Evolutionary conservation across 2,113 vertebrate genomes (phyloP).

Genomic region (Arvicanthis niloticus): DNA sequence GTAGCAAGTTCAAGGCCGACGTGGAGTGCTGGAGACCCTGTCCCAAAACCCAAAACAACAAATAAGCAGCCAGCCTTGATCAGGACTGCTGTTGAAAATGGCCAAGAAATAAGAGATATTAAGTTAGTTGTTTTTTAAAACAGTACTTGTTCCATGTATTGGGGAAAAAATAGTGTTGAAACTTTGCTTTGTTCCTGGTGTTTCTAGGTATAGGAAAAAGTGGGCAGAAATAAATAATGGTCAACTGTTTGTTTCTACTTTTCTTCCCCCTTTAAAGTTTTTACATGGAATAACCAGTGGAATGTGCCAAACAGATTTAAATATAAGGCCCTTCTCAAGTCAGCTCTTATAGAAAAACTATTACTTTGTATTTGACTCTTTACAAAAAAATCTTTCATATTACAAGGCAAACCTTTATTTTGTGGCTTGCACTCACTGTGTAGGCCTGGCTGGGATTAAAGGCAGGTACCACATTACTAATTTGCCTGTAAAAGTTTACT

Average conservation of each 20-base stretch:
- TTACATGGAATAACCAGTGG: neutral
- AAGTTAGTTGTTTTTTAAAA: neutral
- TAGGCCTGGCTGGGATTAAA: neutral
- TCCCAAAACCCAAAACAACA: neutral
- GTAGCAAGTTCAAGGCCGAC: neutral
- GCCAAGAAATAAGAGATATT: neutral
- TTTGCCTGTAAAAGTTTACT: slow-evolving; percentile 61
- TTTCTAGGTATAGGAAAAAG: slow-evolving; percentile 33
- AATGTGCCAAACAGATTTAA: neutral
- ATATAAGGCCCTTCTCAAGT: neutral
- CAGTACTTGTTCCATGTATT: neutral
- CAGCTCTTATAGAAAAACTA: neutral
- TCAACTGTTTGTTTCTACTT: slow-evolving; percentile 21
- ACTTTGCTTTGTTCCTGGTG: slow-evolving; percentile 18
- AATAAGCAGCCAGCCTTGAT: neutral
- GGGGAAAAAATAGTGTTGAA: slow-evolving; percentile 37
- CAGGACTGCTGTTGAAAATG: neutral
- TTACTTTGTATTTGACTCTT: slow-evolving; percentile 32
- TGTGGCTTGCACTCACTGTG: neutral
- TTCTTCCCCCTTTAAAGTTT: slow-evolving; percentile 25
- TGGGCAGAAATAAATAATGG: slow-evolving; percentile 44
- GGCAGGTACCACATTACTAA: neutral
- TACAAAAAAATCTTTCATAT: neutral
- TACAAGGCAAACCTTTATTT: slow-evolving; percentile 10
- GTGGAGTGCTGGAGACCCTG: neutral